A percentile compares a stretch with the other conserved stretches of the same genome.
Conservation (phyloP, 2,888 invertebrate species). For the Drosophila recens region DNA sequence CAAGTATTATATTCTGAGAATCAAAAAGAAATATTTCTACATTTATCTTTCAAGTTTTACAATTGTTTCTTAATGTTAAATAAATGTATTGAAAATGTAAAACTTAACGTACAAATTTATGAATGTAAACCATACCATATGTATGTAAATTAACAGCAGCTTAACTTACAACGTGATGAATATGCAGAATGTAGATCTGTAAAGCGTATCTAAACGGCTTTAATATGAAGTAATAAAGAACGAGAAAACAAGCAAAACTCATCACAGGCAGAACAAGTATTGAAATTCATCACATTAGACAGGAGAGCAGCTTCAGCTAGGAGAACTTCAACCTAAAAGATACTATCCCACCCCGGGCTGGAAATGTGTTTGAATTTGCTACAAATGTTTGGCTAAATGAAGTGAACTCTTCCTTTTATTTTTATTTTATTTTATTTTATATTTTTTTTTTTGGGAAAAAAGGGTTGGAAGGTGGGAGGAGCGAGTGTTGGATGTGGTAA, state of each 20-base stretch:
- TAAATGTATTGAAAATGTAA: no score
- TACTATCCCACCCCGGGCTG: slow-evolving; percentile 1
- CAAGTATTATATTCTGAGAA: background rate
- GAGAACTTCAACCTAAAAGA: slow-evolving; percentile 3
- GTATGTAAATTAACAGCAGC: slow-evolving; percentile 11
- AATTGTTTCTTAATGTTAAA: no score
- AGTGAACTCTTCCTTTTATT: slow-evolving; percentile 49
- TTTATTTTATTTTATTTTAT: background rate
- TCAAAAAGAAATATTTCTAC: no score
- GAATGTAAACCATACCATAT: background rate
- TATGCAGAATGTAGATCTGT: background rate
- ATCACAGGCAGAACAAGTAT: slow-evolving; percentile 37
- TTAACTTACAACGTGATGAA: slow-evolving; percentile 6
- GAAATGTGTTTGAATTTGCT: slow-evolving; percentile 50
- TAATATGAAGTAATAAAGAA: slow-evolving; percentile 31
- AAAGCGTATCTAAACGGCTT: slow-evolving; percentile 20
- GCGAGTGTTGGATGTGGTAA: background rate
- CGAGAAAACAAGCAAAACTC: slow-evolving; percentile 23
- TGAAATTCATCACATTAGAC: slow-evolving; percentile 72
- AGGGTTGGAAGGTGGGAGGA: background rate
- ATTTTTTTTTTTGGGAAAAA: slow-evolving; percentile 4
- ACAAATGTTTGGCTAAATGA: slow-evolving; percentile 72
- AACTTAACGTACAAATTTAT: background rate
- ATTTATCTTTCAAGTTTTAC: no score
- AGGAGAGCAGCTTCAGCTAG: slow-evolving; percentile 31